phyloP scores from a whole-genome alignment of 1,140 invertebrate genomes.

The Aphelinus atriplicis region DNA sequence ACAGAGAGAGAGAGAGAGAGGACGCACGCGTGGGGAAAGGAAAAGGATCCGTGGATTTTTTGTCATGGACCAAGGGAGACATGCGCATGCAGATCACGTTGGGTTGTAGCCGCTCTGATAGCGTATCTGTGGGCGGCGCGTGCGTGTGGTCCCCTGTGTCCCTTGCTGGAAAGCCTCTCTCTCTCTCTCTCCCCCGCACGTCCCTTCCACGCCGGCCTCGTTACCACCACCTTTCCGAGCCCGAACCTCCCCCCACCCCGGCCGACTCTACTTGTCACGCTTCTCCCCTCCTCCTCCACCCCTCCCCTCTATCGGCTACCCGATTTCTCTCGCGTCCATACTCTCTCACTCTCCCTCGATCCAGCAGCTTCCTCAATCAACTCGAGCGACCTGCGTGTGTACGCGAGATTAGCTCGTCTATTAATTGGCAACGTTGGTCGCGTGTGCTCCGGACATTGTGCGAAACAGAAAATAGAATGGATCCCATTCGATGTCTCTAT shows the following conservation, averaged over 20 bases:
- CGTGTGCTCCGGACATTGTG: too few relatives aligned
- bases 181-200: not conserved
- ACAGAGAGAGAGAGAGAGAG: too few relatives aligned
- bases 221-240: not conserved
- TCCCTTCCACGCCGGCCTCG: not conserved
- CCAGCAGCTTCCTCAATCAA: conserved; percentile 27
- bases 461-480: too few relatives aligned
- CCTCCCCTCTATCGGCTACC: conserved; percentile 37
- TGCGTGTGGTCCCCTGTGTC: conserved; percentile 64
- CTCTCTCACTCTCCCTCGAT: not conserved
- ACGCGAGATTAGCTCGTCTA: too few relatives aligned
- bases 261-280: not conserved
- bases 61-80: conserved; percentile 41
- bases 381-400: too few relatives aligned
- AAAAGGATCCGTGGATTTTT: too few relatives aligned
- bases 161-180: conserved; percentile 42
- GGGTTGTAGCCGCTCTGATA: conserved; percentile 60
- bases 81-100: conserved; percentile 64
- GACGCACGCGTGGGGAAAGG: too few relatives aligned
- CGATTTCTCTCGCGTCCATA: conserved; percentile 30
- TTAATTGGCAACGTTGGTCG: too few relatives aligned
- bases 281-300: conserved; percentile 39
- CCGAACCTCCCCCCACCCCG: not conserved
- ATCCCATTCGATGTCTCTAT: too few relatives aligned
- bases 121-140: conserved; percentile 64